These are phyloP conservation scores for Drosophila guanche DNA, from an alignment of 1,140 invertebrate species.

Conservation along the genomic window DNA sequence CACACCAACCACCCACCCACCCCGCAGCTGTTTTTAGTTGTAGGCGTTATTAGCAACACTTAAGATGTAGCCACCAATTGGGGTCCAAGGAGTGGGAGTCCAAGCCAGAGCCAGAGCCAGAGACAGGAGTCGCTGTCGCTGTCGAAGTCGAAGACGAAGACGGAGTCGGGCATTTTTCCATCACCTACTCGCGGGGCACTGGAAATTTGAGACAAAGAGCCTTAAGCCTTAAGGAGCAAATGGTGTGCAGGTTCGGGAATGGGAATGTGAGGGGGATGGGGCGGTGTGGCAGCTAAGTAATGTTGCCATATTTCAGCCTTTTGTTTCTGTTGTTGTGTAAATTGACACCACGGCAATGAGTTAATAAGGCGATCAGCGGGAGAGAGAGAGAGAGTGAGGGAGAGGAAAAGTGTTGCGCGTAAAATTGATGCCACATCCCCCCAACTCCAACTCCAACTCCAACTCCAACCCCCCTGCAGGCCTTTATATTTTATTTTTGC, in stretches of 20 bases:
- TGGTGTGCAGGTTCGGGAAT: too few species aligned
- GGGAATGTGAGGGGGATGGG: neutral
- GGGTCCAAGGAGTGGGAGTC: neutral
- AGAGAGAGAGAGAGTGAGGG: neutral
- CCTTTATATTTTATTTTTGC: neutral
- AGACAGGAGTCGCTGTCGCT: too few species aligned
- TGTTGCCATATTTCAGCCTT: slow-evolving; percentile 62
- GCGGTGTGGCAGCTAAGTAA: slow-evolving; percentile 6
- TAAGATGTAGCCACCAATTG: slow-evolving; percentile 43
- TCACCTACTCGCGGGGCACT: slow-evolving; percentile 7
- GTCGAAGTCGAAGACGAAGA: too few species aligned
- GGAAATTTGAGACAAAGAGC: slow-evolving; percentile 43
- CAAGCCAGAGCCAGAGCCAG: too few species aligned
- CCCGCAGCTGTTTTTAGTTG: slow-evolving; percentile 72
- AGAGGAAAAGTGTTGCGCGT: too few species aligned
- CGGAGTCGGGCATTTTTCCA: slow-evolving; percentile 11
- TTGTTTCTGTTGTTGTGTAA: slow-evolving; percentile 65
- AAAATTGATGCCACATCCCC: slow-evolving; percentile 43
- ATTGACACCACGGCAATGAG: slow-evolving; percentile 78
- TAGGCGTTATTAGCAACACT: slow-evolving; percentile 81
- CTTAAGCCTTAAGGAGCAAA: neutral
- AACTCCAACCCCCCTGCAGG: too few species aligned
- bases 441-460: neutral
- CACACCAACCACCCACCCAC: neutral
- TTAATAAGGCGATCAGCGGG: slow-evolving; percentile 66